phyloP scores from a whole-genome alignment of 2,113 vertebrate species.

The Grammomys surdaster region DNA sequence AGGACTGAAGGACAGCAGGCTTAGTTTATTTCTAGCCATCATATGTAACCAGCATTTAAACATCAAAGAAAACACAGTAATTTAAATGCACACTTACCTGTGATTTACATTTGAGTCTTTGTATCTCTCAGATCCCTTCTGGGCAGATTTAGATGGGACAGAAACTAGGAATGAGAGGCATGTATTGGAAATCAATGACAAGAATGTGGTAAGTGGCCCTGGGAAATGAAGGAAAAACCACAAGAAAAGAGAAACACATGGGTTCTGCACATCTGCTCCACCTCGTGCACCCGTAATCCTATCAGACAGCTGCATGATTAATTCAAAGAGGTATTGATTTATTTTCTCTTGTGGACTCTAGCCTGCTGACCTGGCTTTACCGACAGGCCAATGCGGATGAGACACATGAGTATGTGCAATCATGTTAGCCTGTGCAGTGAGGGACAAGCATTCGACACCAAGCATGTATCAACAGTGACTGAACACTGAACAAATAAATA shows the following conservation, averaged over 20 bases:
- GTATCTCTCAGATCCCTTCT: background rate
- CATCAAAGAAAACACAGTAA: background rate
- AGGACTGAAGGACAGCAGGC: background rate
- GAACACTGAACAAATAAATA: background rate
- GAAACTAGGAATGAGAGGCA: background rate
- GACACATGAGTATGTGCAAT: conserved; percentile 66
- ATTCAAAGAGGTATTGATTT: conserved; percentile 96
- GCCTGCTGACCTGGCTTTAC: conserved; percentile 87
- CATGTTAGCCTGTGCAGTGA: background rate
- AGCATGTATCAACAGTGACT: rapidly evolving
- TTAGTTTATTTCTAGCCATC: background rate
- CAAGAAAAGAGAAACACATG: background rate
- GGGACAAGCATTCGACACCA: conserved; percentile 53
- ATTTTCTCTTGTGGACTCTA: conserved; percentile 57
- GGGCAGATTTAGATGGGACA: background rate
- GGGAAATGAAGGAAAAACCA: background rate
- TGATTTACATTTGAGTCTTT: background rate
- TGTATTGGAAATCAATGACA: background rate
- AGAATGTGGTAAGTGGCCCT: rapidly evolving
- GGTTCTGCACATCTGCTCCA: conserved; percentile 81
- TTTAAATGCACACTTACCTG: background rate
- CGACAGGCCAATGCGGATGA: conserved; percentile 84
- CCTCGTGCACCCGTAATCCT: conserved; percentile 88
- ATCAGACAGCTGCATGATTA: conserved; percentile 92
- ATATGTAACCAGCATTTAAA: background rate